Base-by-base conservation (phyloP, 2,888 invertebrate genomes). In the Osedax fenrisi region DNA sequence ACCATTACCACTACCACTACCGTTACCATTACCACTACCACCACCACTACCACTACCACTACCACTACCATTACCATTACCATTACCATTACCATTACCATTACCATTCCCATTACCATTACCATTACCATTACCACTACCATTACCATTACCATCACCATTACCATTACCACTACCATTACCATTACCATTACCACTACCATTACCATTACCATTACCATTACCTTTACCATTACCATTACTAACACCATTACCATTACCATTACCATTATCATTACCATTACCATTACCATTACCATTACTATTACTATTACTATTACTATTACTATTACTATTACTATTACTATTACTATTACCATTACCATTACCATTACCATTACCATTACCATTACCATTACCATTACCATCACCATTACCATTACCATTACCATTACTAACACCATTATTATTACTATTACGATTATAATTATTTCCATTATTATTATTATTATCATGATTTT, bases 1-100 rank as follows among this genome's bases (percentile, higher is more conserved):
- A 1, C 67, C 21, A 67, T 1, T 67, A n/a, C 1, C 21, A 67
- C 67, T 25, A 27, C 70, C 27, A 41, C 27, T 26, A 27, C 17
- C 70, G 22, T 26, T 26, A 2, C 26, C 70, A 70, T n/a, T 26
- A n/a, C 70, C 70, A 70, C 70, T 26, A 2, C 22, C 67, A 67
- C 10, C 10, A n/a, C 67, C 67, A 67, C 67, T 21, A n/a, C 22
- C 67, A 67, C 24, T 21, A n/a, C 67, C 67, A 67, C 13, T 21
- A 1, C 67, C 67, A 26, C 74, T 76, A 27, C 83, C 83, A 61
- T 84, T 85, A 62, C 86, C 84, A 41, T 86, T 86, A 73, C 86
- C 86, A 72, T 83, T 82, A 76, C 84, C 83, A 75, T 81, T 82
- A 74, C 82, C 81, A 72, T 87, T 78, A 26, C 79, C 77, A 24